These are phyloP conservation scores for Excalfactoria chinensis DNA, from an alignment of 2,113 vertebrate genomes.

Conservation along the genomic window DNA sequence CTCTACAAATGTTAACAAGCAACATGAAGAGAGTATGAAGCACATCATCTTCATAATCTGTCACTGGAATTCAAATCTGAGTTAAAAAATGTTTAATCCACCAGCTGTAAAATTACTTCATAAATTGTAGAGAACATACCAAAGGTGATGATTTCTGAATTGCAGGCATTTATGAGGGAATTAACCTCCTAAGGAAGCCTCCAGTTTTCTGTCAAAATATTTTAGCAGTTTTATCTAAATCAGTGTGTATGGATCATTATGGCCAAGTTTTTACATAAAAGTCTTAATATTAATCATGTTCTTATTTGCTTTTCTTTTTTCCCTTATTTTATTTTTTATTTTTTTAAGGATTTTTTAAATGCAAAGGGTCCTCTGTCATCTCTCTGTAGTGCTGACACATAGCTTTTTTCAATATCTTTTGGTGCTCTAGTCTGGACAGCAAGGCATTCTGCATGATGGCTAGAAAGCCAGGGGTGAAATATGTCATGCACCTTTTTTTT, in stretches of 20 bases:
- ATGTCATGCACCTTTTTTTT: background rate
- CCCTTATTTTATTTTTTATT: too few species aligned
- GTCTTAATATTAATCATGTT: background rate
- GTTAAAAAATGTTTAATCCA: background rate
- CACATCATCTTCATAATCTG: background rate
- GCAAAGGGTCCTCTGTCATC: background rate
- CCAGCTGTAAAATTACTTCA: background rate
- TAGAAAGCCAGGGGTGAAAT: background rate
- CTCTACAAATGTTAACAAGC: background rate
- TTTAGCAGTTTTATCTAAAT: background rate
- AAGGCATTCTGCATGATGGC: background rate
- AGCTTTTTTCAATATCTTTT: background rate
- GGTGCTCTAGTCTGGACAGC: background rate
- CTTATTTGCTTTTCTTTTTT: background rate
- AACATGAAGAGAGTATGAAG: background rate
- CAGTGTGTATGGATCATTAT: background rate
- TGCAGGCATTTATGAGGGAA: background rate
- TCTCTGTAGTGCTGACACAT: background rate
- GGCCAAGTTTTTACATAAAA: background rate
- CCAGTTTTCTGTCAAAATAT: background rate
- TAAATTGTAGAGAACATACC: background rate
- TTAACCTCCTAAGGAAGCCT: background rate
- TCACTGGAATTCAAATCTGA: background rate
- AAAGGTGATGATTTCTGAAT: background rate
- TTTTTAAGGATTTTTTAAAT: background rate